Evolutionary conservation across 2,113 vertebrate genomes (phyloP), one percentile per base, ranked within the genome.

Genomic region (Serilophus lunatus): DNA sequence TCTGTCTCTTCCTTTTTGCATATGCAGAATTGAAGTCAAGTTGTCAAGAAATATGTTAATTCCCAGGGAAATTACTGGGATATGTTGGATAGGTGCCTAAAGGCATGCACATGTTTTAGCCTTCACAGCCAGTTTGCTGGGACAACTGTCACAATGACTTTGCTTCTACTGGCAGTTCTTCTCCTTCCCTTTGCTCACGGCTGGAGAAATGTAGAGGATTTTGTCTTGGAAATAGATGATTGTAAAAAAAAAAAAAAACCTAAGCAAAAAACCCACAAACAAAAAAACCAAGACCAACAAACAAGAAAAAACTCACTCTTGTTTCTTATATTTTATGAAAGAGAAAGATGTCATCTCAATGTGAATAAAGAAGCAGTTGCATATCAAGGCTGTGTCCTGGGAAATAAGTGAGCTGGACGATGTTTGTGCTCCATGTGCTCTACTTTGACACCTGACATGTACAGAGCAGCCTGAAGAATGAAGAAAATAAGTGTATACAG

Each of bases 31-130:
- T 25, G 8, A 51, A 85, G 57, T 79, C 31, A 10, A 72, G 26
- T 81, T 90, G 69, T 94, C 80, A 63, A 68, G 72, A 92, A 93
- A 68, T 70, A 47, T 4, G 18, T 75, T 77, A 66, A 95, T 93
- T 95, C 70, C 69, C 49, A 42, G 70, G 33, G 74, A 75, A 90
- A 79, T 90, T 38, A 23, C 47, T 35, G 10, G 59, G 68, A 3
- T 83, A 2, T 77, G 49, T 78, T 91, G 72, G 68, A 20, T 56
- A 36, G 60, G 35, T 70, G 76, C 91, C 80, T 93, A 11, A 77
- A 78, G 86, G 47, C 68, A 47, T 12, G 31, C 35, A 35, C 36
- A 53, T 82, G 64, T 90, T 92, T 76, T 38, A 90, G 54, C 50
- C 40, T 95, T 90, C 79, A 19, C 47, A 70, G 64, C 33, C 76